Evolutionary conservation across 2,113 vertebrate species (phyloP).

Genomic region (Herpetotheres cachinnans): DNA sequence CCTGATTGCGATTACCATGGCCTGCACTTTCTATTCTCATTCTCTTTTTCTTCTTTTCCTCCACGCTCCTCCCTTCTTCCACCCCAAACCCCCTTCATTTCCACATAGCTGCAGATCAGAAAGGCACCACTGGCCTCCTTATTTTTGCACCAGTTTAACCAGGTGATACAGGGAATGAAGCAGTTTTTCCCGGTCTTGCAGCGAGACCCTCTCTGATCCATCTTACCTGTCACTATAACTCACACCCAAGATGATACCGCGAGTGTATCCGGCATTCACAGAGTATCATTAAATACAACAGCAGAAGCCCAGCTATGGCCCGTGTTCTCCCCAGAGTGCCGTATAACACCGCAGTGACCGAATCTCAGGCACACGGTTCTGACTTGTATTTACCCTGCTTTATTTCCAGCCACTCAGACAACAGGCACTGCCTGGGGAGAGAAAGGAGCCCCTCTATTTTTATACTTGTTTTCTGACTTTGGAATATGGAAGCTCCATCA

Average conservation of each 20-base stretch:
- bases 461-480: neutral
- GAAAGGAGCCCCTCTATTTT: neutral
- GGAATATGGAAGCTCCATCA: neutral
- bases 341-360: accelerated
- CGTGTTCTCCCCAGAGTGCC: neutral
- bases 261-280: neutral
- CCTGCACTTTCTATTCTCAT: neutral
- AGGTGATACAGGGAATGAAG: neutral
- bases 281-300: neutral
- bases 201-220: neutral
- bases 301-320: neutral
- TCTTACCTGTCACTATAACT: neutral
- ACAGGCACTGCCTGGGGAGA: neutral
- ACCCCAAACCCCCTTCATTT: neutral
- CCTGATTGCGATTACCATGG: neutral
- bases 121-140: neutral
- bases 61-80: neutral
- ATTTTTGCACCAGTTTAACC: neutral
- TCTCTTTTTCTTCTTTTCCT: neutral
- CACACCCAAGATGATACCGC: neutral
- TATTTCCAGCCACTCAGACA: neutral
- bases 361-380: neutral
- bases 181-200: neutral
- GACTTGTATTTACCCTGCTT: neutral
- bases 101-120: neutral